phyloP scores from a whole-genome alignment of 2,888 invertebrate species.

The Liopterus haemorrhoidalis region DNA sequence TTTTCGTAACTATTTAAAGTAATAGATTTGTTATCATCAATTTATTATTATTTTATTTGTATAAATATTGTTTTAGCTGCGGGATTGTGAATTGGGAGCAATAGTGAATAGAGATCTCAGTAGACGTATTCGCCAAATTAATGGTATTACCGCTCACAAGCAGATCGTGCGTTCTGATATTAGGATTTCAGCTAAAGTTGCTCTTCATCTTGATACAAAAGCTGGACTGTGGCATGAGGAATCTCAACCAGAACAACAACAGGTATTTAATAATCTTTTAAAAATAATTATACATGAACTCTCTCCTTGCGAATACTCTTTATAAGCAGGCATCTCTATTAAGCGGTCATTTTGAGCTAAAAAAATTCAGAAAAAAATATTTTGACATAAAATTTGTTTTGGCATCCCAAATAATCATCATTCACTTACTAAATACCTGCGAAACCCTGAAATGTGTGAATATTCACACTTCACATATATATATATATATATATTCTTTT shows the following conservation, averaged over 20 bases:
- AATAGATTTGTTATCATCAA: background rate
- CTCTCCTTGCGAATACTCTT: too few species aligned
- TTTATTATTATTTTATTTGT: slow-evolving; percentile 2
- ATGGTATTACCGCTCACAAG: slow-evolving; percentile 84
- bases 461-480: too few species aligned
- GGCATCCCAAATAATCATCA: too few species aligned
- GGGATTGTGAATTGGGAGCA: slow-evolving; percentile 88
- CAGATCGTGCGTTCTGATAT: slow-evolving; percentile 87
- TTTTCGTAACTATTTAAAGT: background rate
- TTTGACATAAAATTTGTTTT: too few species aligned
- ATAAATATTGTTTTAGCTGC: slow-evolving; percentile 54
- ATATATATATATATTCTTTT: too few species aligned
- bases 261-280: too few species aligned
- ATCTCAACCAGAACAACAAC: slow-evolving; percentile 42
- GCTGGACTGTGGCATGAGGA: slow-evolving; percentile 69
- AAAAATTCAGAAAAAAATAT: too few species aligned
- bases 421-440: too few species aligned
- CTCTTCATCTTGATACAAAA: slow-evolving; percentile 82
- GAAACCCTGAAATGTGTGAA: too few species aligned
- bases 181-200: slow-evolving; percentile 84
- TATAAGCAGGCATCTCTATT: too few species aligned
- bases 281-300: too few species aligned
- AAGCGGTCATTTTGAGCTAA: too few species aligned
- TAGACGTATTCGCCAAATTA: slow-evolving; percentile 85
- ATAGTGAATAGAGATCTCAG: slow-evolving; percentile 96